Conservation (phyloP, 2,797 vertebrate species). For the Peromyscus nudipes region DNA sequence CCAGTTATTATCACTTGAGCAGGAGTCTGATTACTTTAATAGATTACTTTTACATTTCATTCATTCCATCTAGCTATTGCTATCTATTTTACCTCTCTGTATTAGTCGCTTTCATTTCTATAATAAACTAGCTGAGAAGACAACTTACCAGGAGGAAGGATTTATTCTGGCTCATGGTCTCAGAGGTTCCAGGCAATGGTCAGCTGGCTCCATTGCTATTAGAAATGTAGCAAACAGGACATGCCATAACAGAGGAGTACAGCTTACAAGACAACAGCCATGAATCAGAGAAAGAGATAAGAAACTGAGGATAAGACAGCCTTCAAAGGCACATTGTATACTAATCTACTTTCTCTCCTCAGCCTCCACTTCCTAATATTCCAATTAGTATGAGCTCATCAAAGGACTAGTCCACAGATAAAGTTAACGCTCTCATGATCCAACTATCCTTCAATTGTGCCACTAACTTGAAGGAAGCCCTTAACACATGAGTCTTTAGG, state of each 20-base stretch:
- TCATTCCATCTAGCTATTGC: neutral
- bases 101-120: neutral
- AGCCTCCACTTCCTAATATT: neutral
- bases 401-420: neutral
- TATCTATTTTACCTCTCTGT: neutral
- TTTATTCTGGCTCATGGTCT: neutral
- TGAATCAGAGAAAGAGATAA: neutral
- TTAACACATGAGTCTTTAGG: neutral
- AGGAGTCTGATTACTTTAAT: conserved; percentile 1
- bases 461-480: neutral
- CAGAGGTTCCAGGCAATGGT: neutral
- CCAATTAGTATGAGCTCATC: neutral
- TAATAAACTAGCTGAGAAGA: neutral
- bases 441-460: neutral
- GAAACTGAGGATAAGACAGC: neutral
- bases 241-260: neutral
- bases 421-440: neutral
- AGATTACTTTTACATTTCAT: conserved; percentile 38
- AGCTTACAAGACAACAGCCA: neutral
- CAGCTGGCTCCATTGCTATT: neutral
- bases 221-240: neutral
- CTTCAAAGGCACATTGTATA: neutral
- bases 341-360: neutral
- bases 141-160: neutral
- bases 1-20: neutral